Evolutionary conservation across 2,113 vertebrate genomes (phyloP).

Genomic region (Mellivora capensis): DNA sequence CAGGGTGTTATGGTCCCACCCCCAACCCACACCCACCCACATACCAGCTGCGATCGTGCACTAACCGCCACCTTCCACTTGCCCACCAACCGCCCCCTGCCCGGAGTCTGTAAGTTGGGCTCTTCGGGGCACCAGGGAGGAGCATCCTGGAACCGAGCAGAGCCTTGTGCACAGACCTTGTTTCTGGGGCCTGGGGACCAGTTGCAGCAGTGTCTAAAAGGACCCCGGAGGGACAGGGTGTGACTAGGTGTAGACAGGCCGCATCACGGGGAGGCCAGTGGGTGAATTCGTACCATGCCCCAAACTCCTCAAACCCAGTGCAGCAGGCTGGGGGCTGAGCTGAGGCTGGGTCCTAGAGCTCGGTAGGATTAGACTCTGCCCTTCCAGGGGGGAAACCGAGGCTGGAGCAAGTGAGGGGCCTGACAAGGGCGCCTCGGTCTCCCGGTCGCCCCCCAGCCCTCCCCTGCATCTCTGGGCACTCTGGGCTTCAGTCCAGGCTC

Average conservation of each 20-base stretch:
- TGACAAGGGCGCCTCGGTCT: fast-evolving
- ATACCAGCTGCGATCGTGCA: fast-evolving
- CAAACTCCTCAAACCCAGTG: fast-evolving
- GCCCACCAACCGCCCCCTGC: fast-evolving
- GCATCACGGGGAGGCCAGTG: background rate
- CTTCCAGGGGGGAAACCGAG: background rate
- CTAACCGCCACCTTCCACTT: fast-evolving
- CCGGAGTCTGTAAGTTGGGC: background rate
- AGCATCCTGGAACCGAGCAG: fast-evolving
- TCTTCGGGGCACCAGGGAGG: background rate
- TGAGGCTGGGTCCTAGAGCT: background rate
- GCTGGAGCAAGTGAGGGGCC: background rate
- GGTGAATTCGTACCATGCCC: fast-evolving
- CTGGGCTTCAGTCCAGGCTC: background rate
- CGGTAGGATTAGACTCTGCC: background rate
- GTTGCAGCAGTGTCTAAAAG: background rate
- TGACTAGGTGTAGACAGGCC: background rate
- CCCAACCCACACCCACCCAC: background rate
- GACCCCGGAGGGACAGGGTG: fast-evolving
- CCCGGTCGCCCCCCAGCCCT: fast-evolving
- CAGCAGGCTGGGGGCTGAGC: background rate
- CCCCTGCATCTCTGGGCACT: fast-evolving
- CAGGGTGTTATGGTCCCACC: background rate
- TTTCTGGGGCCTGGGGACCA: background rate
- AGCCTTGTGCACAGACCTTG: fast-evolving